These are phyloP conservation scores for Aramus guarauna DNA, from an alignment of 2,113 vertebrate species.

Conservation along the genomic window DNA sequence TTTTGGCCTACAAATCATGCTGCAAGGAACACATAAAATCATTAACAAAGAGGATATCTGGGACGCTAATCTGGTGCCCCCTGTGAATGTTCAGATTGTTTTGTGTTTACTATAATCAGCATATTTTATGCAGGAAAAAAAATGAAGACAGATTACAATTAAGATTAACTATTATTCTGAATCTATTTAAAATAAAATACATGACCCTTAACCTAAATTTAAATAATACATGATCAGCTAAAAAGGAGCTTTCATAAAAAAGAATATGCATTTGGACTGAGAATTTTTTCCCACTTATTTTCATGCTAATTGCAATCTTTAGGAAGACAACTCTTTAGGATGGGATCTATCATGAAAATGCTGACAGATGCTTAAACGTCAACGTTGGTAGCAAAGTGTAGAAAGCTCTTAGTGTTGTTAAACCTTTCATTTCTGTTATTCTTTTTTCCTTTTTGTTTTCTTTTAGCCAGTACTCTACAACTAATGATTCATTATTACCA, in stretches of 20 bases:
- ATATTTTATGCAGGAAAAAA: neutral
- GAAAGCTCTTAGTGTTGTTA: neutral
- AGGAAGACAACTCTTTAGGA: neutral
- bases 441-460: neutral
- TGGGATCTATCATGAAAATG: neutral
- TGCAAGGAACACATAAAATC: neutral
- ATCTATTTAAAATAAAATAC: neutral
- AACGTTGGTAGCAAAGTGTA: neutral
- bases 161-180: neutral
- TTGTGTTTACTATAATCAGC: neutral
- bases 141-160: neutral
- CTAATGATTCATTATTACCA: neutral
- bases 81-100: neutral
- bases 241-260: neutral
- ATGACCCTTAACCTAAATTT: neutral
- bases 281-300: neutral
- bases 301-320: neutral
- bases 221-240: neutral
- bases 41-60: neutral
- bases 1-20: conserved; percentile 14
- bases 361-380: neutral
- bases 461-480: neutral
- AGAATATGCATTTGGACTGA: neutral
- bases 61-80: neutral
- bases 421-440: neutral